These are phyloP conservation scores for Grammomys dolichurus DNA, from an alignment of 2,113 vertebrate genomes.

Conservation along the genomic window DNA sequence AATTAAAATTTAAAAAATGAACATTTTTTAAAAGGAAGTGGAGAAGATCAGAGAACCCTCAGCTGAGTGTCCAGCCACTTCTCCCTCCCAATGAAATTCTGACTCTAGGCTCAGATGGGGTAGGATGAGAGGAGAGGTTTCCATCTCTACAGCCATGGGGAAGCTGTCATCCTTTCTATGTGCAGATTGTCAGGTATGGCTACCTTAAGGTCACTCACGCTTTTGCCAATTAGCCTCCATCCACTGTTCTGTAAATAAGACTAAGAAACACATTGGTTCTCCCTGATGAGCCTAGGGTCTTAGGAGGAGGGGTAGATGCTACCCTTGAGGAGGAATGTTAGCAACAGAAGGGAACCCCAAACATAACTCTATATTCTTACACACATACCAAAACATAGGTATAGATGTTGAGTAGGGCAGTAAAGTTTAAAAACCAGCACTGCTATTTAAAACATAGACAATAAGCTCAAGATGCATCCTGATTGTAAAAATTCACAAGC, in stretches of 20 bases:
- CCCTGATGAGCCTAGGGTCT: neutral
- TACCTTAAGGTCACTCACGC: too few relatives aligned
- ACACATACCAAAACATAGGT: neutral
- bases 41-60: neutral
- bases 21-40: neutral
- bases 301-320: neutral
- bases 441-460: neutral
- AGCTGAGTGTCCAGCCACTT: neutral
- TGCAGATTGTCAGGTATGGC: neutral
- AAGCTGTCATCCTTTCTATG: neutral
- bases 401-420: neutral
- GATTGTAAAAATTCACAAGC: neutral
- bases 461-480: neutral
- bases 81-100: neutral
- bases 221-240: neutral
- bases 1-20: neutral
- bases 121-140: neutral
- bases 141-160: neutral
- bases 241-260: neutral
- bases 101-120: neutral
- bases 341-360: neutral
- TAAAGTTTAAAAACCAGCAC: neutral
- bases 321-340: neutral
- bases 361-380: neutral
- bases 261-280: neutral